Evolutionary conservation across 1,140 invertebrate species (phyloP), one percentile per base, ranked within the genome.

Genomic region (Brachionus sp.): DNA sequence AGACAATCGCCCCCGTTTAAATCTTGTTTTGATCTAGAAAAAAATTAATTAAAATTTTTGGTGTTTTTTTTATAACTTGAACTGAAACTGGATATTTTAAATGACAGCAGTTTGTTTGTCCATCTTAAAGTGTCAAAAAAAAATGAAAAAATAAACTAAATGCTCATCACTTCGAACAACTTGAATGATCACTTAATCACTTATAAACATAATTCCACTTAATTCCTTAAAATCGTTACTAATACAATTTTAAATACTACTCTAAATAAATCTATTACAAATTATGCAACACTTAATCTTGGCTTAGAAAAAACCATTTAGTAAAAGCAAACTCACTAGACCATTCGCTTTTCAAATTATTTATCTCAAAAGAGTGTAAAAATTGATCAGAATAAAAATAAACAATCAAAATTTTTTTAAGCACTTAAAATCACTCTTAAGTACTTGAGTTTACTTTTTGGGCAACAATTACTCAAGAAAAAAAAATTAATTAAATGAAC

Each of bases 121-220:
- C 50, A 57, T 57, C 50, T 57, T 57, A 57, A 57, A 57, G 50
- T 57, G 50, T 57, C 50, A 57, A 57, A 57, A 57, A 53, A 6
- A 57, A 46, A n/a, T n/a, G n/a, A 46, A 13, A 13, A 46, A 16
- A 50, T n/a, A 50, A 50, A 23, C 50, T 57, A 57, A 57, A 57
- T 57, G 50, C 50, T 57, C 50, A 57, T 57, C 50, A 25, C 50
- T 9, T 7, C 19, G 50, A 19, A 23, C 50, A 57, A 57, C 50
- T 57, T 57, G 50, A 57, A 57, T 57, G 50, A 57, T 57, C 50
- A 57, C 50, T 57, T 57, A 57, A 57, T 57, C 50, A 57, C 50
- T 57, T 57, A 57, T 57, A 57, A 57, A 57, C 50, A 57, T 57
- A 57, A 57, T 25, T 57, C 50, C 50, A 57, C 50, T 57, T 57